Base-by-base conservation (phyloP, 2,888 invertebrate genomes). In the Leptinotarsa peninsularis region DNA sequence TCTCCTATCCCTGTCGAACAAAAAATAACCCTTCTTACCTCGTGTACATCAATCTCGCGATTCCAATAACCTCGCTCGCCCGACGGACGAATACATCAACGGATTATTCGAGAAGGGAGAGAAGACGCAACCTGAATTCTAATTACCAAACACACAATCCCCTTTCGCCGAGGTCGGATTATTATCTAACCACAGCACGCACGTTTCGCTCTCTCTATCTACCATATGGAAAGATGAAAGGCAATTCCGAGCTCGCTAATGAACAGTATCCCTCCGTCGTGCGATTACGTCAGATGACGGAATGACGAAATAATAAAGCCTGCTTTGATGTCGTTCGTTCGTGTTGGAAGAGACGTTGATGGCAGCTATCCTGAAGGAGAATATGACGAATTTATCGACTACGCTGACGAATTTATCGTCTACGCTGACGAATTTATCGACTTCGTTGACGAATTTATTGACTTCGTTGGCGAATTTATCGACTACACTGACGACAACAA, bases 171-270 rank as follows among this genome's bases (percentile, higher is more conserved):
- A 58, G 58, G 54, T 18, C 58, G 58, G 58, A 23, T 58, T 23
- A 58, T 58, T 23, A 58, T 58, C 18, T 58, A 23, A 23, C 58
- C 58, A 23, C 58, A 17, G 58, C 23, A 58, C 54, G 58, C 58
- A 58, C 58, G 5, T 58, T 21, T 13, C 21, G 15, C 58, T 21
- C 58, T 21, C 14, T 21, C 58, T 58, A 4, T 58, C 23, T 58
- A 27, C 4, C 17, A 58, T 58, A 23, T 23, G 58, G 14, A 58
- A 5, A 23, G 23, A 21, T 58, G 58, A 21, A 58, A 58, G 54
- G 58, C 58, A 58, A 58, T 58, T 58, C 23, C 58, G 58, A 58
- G 58, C 58, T 15, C 15, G 21, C 23, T 58, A 58, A 58, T 58
- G 58, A 58, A 58, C 58, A 58, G 14, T 21, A 10, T 58, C 58